Base-by-base conservation (phyloP, 2,888 invertebrate genomes). In the Eupithecia inturbata region DNA sequence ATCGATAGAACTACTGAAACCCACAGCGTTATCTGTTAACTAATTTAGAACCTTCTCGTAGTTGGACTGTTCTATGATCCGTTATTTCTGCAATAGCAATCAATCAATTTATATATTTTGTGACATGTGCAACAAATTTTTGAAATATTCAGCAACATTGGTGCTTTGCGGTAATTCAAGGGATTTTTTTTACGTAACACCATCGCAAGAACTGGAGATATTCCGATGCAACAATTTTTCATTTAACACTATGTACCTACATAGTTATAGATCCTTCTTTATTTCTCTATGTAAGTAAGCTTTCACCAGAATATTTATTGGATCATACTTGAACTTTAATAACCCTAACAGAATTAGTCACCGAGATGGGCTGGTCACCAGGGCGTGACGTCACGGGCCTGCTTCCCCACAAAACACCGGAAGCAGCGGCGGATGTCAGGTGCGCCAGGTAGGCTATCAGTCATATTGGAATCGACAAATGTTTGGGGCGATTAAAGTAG, bases 401-500 rank as follows among this genome's bases (percentile, higher is more conserved):
- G 84, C 75, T 84, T 85, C 87, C 87, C 79, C 82, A 91, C 90
- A 91, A 92, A 87, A 83, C 87, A 84, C 88, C 87, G 91, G 91
- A 92, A 85, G 82, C 82, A 81, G 82, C 78, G 82, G 79, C 89
- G 91, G 91, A 91, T 84, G 88, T 86, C 87, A 88, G 91, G 90
- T 89, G 90, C 77, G 84, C 87, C 80, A 73, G 76, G 72, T 76
- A 69, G 76, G 77, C 77, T 80, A 77, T 81, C 74, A 81, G 63
- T 70, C 10, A 70, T 75, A 73, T 66, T 45, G 64, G 69, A 66
- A 71, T 63, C 69, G 62, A 63, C 62, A 60, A 36, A 31, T 62
- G 62, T n/a, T 36, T 9, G 33, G 63, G 63, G 9, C 36, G 22
- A 31, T 31, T 31, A 64, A 33, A 9, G 63, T 33, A 64, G 12